Conservation (phyloP, 2,888 invertebrate species). For the Rhynchonema sp. region DNA sequence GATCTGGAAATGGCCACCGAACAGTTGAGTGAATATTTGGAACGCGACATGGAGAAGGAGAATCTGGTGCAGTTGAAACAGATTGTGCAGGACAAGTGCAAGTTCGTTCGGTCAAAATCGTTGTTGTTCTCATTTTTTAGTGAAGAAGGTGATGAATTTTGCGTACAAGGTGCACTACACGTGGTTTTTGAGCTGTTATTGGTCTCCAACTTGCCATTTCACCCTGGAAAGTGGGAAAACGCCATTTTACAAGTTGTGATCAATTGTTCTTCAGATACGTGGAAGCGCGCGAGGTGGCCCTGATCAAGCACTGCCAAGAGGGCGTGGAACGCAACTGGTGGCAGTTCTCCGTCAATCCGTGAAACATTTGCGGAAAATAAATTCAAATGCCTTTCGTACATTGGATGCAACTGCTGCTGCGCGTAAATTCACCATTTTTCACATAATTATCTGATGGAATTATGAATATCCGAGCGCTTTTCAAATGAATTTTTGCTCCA, state of each 20-base stretch:
- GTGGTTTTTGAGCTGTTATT: too few species aligned
- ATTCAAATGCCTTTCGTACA: neutral
- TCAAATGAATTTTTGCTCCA: too few species aligned
- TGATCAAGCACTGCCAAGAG: slow-evolving; percentile 91
- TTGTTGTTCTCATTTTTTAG: slow-evolving; percentile 2
- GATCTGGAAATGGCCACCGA: slow-evolving; percentile 94
- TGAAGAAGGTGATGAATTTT: too few species aligned
- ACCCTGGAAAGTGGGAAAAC: too few species aligned
- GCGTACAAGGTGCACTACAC: too few species aligned
- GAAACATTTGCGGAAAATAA: neutral
- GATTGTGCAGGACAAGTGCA: slow-evolving; percentile 92
- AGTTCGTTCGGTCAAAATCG: slow-evolving; percentile 38
- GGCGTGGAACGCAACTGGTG: slow-evolving; percentile 97
- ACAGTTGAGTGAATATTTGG: slow-evolving; percentile 85
- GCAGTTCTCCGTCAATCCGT: slow-evolving; percentile 42
- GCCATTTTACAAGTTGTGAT: too few species aligned
- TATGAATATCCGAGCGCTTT: too few species aligned
- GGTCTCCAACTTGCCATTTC: too few species aligned
- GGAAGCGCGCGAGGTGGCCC: slow-evolving; percentile 80
- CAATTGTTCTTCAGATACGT: slow-evolving; percentile 76
- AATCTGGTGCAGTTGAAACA: slow-evolving; percentile 92
- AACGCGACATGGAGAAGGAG: slow-evolving; percentile 87
- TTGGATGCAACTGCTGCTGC: neutral
- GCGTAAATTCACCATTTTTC: neutral
- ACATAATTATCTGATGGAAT: too few species aligned